Conservation (phyloP, 2,888 invertebrate species). For the Nipponacmea schrenckii region DNA sequence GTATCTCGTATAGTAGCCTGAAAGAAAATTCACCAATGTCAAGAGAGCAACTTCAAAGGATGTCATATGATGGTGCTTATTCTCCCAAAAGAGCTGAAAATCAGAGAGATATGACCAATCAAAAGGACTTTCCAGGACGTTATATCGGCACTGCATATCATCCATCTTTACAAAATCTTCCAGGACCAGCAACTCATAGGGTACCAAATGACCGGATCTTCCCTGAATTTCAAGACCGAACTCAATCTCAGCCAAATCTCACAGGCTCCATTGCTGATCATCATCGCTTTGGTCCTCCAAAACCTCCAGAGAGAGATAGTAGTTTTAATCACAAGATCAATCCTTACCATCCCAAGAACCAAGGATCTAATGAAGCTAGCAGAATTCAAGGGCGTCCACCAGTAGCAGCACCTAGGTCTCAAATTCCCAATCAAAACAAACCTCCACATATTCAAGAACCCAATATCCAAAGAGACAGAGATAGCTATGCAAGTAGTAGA, state of each 20-base stretch:
- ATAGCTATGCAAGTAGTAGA: background rate
- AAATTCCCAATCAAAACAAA: too few relatives aligned
- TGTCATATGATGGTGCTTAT: slow-evolving; percentile 6
- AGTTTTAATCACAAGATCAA: background rate
- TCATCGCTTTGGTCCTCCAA: slow-evolving; percentile 5
- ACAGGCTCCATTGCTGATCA: background rate
- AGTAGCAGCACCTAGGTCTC: background rate
- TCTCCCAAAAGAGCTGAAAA: slow-evolving; percentile 7
- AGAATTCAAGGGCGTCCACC: background rate
- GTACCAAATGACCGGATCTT: background rate
- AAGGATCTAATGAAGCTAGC: background rate
- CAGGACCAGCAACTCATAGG: background rate
- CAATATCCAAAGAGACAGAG: background rate
- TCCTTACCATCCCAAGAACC: background rate
- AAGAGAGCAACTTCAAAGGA: background rate
- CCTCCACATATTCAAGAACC: background rate
- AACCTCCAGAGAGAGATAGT: slow-evolving; percentile 7
- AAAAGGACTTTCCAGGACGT: background rate
- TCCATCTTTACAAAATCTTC: slow-evolving; percentile 4
- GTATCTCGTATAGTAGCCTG: background rate
- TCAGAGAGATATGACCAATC: background rate
- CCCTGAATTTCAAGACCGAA: slow-evolving; percentile 3
- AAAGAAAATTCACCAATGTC: background rate
- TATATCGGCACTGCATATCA: background rate
- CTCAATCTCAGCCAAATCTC: slow-evolving; percentile 3